Evolutionary conservation across 2,888 invertebrate genomes (phyloP).

Genomic region (Germaria angustata): DNA sequence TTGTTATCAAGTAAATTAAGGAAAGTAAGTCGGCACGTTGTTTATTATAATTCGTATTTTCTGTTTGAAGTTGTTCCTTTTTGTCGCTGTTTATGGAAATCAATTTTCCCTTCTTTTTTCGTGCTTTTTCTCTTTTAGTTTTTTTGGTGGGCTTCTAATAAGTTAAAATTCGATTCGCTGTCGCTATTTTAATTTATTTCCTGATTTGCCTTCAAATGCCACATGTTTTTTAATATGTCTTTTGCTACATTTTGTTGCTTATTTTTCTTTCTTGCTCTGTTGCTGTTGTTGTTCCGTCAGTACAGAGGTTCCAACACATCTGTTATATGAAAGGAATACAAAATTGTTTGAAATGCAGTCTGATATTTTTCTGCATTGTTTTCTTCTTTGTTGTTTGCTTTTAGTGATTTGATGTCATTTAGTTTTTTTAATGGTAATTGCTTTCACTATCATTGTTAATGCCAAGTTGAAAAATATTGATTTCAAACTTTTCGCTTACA

Average conservation of each 20-base stretch:
- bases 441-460: no score
- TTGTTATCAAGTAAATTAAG: background rate
- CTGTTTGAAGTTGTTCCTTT: background rate
- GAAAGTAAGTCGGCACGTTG: constrained; percentile 30
- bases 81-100: background rate
- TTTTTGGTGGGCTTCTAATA: constrained; percentile 42
- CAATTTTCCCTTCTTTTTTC: background rate
- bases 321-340: constrained; percentile 6
- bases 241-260: constrained; percentile 43
- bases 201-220: constrained; percentile 52
- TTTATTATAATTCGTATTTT: background rate
- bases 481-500: no score
- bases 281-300: background rate
- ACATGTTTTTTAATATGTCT: constrained; percentile 44
- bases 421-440: no score
- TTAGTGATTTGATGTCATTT: background rate
- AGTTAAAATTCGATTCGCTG: constrained; percentile 44
- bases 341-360: constrained; percentile 22
- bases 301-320: background rate
- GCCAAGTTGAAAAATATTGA: no score
- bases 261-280: background rate
- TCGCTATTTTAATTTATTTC: constrained; percentile 49
- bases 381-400: constrained; percentile 31
- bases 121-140: background rate
- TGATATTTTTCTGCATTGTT: constrained; percentile 20